Percentiles rank a stretch among this genome's conserved stretches.
These are phyloP conservation scores for Caenorhabditis uteleia DNA, from an alignment of 2,888 invertebrate species.

Conservation along the genomic window DNA sequence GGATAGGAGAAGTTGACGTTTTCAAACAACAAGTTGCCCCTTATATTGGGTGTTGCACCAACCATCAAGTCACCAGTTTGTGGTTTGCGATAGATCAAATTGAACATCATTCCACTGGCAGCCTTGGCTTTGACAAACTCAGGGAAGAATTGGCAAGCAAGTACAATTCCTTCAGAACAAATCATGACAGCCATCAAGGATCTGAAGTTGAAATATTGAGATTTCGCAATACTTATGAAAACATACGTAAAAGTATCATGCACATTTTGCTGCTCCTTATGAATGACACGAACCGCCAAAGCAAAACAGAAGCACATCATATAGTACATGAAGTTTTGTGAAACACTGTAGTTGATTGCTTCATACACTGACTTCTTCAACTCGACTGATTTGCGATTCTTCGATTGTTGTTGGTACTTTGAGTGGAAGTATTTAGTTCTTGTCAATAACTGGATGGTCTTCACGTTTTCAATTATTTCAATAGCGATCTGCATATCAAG, in stretches of 20 bases:
- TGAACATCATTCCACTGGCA: constrained; percentile 70
- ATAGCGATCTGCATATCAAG: constrained; percentile 67
- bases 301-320: constrained; percentile 49
- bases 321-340: constrained; percentile 54
- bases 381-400: constrained; percentile 31
- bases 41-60: constrained; percentile 50
- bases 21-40: constrained; percentile 68
- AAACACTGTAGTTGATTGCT: constrained; percentile 46
- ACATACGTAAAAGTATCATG: constrained; percentile 38
- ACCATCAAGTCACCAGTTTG: constrained; percentile 65
- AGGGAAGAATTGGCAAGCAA: constrained; percentile 65
- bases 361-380: constrained; percentile 33
- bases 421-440: constrained; percentile 69
- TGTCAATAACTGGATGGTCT: constrained; percentile 71
- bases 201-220: constrained; percentile 18
- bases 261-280: constrained; percentile 18
- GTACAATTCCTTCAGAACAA: constrained; percentile 50
- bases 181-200: constrained; percentile 51
- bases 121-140: constrained; percentile 71
- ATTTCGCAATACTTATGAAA: not conserved
- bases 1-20: constrained; percentile 70
- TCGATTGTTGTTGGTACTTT: constrained; percentile 53
- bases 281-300: constrained; percentile 47
- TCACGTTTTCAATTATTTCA: constrained; percentile 71
- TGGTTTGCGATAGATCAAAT: constrained; percentile 66